These are phyloP conservation scores for Cyprinus carpio DNA, from an alignment of 2,113 vertebrate genomes.

Conservation along the genomic window DNA sequence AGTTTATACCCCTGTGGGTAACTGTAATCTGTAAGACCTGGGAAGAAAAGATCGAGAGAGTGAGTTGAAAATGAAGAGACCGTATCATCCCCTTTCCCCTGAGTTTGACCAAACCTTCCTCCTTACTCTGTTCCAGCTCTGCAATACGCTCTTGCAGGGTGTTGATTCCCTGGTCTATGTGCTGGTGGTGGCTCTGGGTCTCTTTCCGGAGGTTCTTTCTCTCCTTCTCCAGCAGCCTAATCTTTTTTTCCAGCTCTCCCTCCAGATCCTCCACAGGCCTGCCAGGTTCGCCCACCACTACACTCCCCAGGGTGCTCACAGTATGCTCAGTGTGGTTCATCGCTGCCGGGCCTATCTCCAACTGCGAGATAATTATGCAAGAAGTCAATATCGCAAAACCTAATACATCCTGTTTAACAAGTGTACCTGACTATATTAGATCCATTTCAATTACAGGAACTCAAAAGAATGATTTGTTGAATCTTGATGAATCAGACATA, in stretches of 20 bases:
- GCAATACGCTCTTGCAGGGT: conserved; percentile 82
- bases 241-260: conserved; percentile 90
- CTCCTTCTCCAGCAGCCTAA: conserved; percentile 90
- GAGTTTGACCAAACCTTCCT: neutral
- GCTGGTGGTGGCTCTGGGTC: conserved; percentile 81
- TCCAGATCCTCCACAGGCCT: conserved; percentile 88
- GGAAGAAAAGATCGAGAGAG: conserved; percentile 17
- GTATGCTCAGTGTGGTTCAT: conserved; percentile 76
- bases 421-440: neutral
- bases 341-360: conserved; percentile 77
- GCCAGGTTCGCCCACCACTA: conserved; percentile 76
- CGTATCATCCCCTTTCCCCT: neutral
- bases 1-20: conserved; percentile 88
- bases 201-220: conserved; percentile 79
- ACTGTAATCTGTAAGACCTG: conserved; percentile 74
- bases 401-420: neutral
- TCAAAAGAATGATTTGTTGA: neutral
- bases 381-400: neutral
- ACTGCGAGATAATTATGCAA: conserved; percentile 62
- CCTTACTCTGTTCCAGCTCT: conserved; percentile 90
- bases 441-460: neutral
- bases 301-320: conserved; percentile 47
- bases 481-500: neutral
- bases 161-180: conserved; percentile 88
- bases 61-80: neutral